Evolutionary conservation across 2,888 invertebrate species (phyloP).

Genomic region (Oscheius onirici): DNA sequence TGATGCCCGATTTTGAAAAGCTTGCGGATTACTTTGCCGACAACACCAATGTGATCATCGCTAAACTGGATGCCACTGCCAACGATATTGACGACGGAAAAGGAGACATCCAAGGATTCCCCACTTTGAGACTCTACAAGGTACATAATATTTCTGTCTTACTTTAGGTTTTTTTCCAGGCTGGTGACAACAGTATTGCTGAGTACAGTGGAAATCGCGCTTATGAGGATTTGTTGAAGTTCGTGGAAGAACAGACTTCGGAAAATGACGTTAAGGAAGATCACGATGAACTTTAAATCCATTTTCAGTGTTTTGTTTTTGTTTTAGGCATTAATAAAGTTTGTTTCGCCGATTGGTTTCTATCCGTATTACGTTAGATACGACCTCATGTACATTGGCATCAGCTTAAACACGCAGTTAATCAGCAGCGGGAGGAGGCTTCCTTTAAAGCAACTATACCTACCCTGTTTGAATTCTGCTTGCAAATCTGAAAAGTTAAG

Average conservation of each 20-base stretch:
- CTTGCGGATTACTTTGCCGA: slow-evolving; percentile 19
- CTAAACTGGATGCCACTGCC: slow-evolving; percentile 35
- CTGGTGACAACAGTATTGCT: not conserved
- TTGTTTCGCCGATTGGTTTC: no score
- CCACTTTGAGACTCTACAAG: slow-evolving; percentile 37
- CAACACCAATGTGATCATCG: slow-evolving; percentile 29
- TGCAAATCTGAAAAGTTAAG: no score
- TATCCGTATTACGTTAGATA: no score
- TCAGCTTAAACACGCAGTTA: no score
- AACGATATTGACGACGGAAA: slow-evolving; percentile 36
- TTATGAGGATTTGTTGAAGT: slow-evolving; percentile 9
- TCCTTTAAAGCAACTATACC: no score
- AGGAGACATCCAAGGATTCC: slow-evolving; percentile 26
- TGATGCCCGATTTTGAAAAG: slow-evolving; percentile 12
- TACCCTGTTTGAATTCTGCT: no score
- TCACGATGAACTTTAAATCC: slow-evolving; percentile 9
- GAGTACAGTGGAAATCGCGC: slow-evolving; percentile 18
- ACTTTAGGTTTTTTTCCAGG: no score
- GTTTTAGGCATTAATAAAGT: not conserved
- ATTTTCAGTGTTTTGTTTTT: not conserved
- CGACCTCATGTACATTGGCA: no score
- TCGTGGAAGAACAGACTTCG: slow-evolving; percentile 1
- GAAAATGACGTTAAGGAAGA: not conserved
- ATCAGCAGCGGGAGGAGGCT: no score
- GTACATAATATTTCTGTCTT: slow-evolving; percentile 11